Percentiles rank a stretch among this genome's conserved stretches.
phyloP scores from a whole-genome alignment of 2,113 vertebrate species.

The Stigmatopora nigra region DNA sequence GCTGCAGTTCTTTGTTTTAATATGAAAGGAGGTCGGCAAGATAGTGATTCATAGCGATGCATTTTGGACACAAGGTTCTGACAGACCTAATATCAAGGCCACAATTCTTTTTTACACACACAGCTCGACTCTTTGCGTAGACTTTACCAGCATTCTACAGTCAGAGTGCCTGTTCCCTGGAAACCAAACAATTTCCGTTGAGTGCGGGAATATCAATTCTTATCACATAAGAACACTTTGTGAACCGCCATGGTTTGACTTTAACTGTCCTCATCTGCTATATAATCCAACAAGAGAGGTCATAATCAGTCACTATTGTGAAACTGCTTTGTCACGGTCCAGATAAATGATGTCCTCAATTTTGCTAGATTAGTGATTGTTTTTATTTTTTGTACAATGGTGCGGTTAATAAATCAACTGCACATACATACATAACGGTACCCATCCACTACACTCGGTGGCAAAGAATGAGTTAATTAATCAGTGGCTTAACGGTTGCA shows the following conservation, averaged over 20 bases:
- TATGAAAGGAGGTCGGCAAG: slow-evolving; percentile 50
- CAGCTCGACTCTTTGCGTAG: slow-evolving; percentile 19
- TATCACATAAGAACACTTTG: slow-evolving; percentile 48
- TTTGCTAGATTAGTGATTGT: slow-evolving; percentile 26
- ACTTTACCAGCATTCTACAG: slow-evolving; percentile 19
- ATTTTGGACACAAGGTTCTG: slow-evolving; percentile 44
- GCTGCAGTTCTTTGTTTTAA: slow-evolving; percentile 64
- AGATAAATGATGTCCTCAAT: slow-evolving; percentile 52
- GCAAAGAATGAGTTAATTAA: not conserved
- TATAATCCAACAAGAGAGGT: slow-evolving; percentile 42
- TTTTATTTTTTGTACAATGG: slow-evolving; percentile 14
- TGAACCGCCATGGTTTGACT: slow-evolving; percentile 35
- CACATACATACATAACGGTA: too few relatives aligned
- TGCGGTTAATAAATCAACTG: slow-evolving; percentile 12
- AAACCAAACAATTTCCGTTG: slow-evolving; percentile 33
- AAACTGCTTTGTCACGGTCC: slow-evolving; percentile 44
- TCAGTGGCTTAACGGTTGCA: not conserved
- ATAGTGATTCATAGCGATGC: slow-evolving; percentile 53
- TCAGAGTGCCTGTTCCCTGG: slow-evolving; percentile 27
- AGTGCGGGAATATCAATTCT: slow-evolving; percentile 46
- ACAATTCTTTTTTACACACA: slow-evolving; percentile 17
- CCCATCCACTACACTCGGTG: too few relatives aligned
- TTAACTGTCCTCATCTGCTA: slow-evolving; percentile 37
- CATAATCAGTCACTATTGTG: slow-evolving; percentile 64
- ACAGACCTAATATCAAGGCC: slow-evolving; percentile 31